A percentile compares a stretch with the other conserved stretches of the same genome.
phyloP scores from a whole-genome alignment of 2,888 invertebrate genomes.

The Hydrotaea cyrtoneurina region DNA sequence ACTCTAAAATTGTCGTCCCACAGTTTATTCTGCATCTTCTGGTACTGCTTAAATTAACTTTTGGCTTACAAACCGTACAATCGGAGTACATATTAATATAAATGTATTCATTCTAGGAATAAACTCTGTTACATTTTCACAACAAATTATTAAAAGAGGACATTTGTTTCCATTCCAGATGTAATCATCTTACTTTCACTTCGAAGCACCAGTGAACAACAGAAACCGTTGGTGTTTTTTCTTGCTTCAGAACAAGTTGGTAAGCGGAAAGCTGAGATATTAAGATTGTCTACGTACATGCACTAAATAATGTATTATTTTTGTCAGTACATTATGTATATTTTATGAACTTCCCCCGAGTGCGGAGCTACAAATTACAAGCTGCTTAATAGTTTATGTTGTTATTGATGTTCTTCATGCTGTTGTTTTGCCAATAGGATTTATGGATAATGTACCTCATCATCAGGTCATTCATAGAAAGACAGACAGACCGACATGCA shows the following conservation, averaged over 20 bases:
- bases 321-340: slow-evolving; percentile 57
- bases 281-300: slow-evolving; percentile 5
- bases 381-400: slow-evolving; percentile 68
- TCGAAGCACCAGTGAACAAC: background rate
- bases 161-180: background rate
- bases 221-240: background rate
- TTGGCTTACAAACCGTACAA: background rate
- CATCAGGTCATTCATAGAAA: slow-evolving; percentile 58
- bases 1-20: no score
- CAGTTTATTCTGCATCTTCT: no score
- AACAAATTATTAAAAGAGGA: background rate
- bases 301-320: slow-evolving; percentile 38
- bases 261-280: slow-evolving; percentile 1
- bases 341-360: slow-evolving; percentile 63
- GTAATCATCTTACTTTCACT: background rate
- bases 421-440: slow-evolving; percentile 48
- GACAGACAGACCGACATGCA: slow-evolving; percentile 45
- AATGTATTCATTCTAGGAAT: background rate
- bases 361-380: slow-evolving; percentile 64
- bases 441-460: slow-evolving; percentile 60
- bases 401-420: slow-evolving; percentile 61
- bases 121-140: background rate
- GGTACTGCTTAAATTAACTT: no score
- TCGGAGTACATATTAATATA: background rate
- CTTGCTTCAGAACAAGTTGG: background rate